phyloP scores from a whole-genome alignment of 2,113 vertebrate genomes.

The Mirza zaza region DNA sequence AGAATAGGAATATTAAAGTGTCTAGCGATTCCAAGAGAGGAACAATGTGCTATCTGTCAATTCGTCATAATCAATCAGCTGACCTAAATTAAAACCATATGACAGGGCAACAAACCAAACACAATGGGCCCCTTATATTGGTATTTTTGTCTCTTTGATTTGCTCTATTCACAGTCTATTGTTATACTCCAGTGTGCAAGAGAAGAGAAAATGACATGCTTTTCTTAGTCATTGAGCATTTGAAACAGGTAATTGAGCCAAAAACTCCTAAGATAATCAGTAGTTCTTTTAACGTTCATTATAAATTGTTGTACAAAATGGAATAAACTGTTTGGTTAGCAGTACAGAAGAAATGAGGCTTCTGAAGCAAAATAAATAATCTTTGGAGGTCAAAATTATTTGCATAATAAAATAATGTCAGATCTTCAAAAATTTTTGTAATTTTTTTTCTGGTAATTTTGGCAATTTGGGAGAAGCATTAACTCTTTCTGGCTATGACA shows the following conservation, averaged over 20 bases:
- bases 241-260: slow-evolving; percentile 69
- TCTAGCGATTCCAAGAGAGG: slow-evolving; percentile 48
- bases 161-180: slow-evolving; percentile 75
- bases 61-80: slow-evolving; percentile 61
- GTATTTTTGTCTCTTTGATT: slow-evolving; percentile 74
- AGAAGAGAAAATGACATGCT: slow-evolving; percentile 75
- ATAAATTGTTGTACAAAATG: slow-evolving; percentile 71
- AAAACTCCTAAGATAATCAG: slow-evolving; percentile 73
- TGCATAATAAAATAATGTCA: slow-evolving; percentile 68
- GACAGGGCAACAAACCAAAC: slow-evolving; percentile 62
- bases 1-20: slow-evolving; percentile 60
- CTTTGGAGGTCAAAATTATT: slow-evolving; percentile 69
- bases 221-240: slow-evolving; percentile 62
- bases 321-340: slow-evolving; percentile 61
- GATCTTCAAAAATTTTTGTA: slow-evolving; percentile 15
- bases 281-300: slow-evolving; percentile 67
- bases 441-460: slow-evolving; percentile 23
- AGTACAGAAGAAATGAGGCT: slow-evolving; percentile 61
- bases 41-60: slow-evolving; percentile 59
- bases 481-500: background rate
- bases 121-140: slow-evolving; percentile 48
- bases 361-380: slow-evolving; percentile 70
- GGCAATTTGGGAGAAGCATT: background rate
- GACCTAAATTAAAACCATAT: slow-evolving; percentile 71
- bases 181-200: slow-evolving; percentile 58